These are phyloP conservation scores for Calyptomena viridis DNA, from an alignment of 2,113 vertebrate genomes.

Conservation along the genomic window DNA sequence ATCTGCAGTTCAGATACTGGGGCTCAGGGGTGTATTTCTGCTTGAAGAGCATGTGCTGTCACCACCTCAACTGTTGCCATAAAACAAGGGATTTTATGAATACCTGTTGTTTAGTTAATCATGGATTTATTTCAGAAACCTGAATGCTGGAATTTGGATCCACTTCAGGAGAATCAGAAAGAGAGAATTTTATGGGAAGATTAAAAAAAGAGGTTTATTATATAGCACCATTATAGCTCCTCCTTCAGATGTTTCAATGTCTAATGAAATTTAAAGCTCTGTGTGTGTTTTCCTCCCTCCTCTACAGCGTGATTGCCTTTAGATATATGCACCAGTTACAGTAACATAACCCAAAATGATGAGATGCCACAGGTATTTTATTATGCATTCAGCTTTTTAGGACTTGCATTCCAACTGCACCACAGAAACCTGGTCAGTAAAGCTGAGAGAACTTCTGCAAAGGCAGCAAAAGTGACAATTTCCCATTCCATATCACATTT, in stretches of 20 bases:
- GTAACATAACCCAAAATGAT: constrained; percentile 34
- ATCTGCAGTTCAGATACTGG: not conserved
- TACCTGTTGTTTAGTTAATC: constrained; percentile 22
- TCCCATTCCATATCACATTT: not conserved
- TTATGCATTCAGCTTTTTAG: constrained; percentile 40
- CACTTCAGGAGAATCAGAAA: not conserved
- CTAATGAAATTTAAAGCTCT: constrained; percentile 28
- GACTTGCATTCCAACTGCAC: not conserved
- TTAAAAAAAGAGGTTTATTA: not conserved
- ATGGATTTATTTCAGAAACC: not conserved
- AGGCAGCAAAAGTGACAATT: not conserved
- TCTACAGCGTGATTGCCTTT: constrained; percentile 4
- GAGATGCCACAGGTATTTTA: constrained; percentile 30
- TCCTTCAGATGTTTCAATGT: constrained; percentile 26
- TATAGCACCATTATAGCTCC: constrained; percentile 12
- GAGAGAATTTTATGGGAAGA: constrained; percentile 2
- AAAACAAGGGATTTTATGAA: constrained; percentile 28
- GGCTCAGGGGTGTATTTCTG: not conserved
- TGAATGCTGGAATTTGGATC: not conserved
- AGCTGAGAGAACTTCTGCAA: constrained; percentile 29
- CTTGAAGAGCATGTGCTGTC: not conserved
- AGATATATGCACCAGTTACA: constrained; percentile 26
- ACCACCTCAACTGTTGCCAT: not conserved
- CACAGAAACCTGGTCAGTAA: not conserved
- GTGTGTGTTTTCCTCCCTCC: not conserved